Conservation (phyloP, 2,113 vertebrate species). For the Amphiprion ocellaris region DNA sequence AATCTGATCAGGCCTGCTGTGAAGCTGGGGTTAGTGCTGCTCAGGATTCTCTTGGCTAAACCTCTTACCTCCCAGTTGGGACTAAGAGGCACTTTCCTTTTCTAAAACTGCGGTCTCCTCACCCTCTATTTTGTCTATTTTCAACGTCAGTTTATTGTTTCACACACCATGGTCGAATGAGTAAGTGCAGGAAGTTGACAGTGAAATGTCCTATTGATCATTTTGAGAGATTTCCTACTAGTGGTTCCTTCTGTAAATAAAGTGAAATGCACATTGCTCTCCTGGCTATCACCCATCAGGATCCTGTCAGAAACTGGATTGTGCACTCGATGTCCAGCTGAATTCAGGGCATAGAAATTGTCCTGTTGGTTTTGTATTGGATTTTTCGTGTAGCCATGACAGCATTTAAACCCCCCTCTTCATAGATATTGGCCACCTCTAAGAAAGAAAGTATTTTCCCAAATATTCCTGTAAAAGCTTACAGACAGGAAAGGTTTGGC, state of each 20-base stretch:
- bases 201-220: conserved; percentile 24
- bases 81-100: conserved; percentile 54
- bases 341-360: conserved; percentile 16
- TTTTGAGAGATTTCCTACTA: conserved; percentile 28
- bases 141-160: conserved; percentile 1
- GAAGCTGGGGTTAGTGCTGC: conserved; percentile 46
- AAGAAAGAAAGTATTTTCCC: not conserved
- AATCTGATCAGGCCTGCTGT: conserved; percentile 59
- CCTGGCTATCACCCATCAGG: not conserved
- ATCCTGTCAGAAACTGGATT: conserved; percentile 14
- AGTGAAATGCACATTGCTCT: conserved; percentile 25
- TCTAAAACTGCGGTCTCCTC: conserved; percentile 3
- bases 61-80: conserved; percentile 50
- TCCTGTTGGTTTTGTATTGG: conserved; percentile 18
- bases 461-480: conserved; percentile 22
- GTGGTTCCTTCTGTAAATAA: conserved; percentile 22
- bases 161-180: conserved; percentile 3
- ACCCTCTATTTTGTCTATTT: not conserved
- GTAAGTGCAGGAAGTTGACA: conserved; percentile 10
- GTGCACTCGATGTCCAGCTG: not conserved
- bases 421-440: conserved; percentile 1
- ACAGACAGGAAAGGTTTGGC: conserved; percentile 22
- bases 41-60: conserved; percentile 62
- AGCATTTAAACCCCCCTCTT: not conserved
- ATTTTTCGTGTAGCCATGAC: not conserved